phyloP scores from a whole-genome alignment of 2,113 vertebrate genomes.

The Ciconia boyciana region DNA sequence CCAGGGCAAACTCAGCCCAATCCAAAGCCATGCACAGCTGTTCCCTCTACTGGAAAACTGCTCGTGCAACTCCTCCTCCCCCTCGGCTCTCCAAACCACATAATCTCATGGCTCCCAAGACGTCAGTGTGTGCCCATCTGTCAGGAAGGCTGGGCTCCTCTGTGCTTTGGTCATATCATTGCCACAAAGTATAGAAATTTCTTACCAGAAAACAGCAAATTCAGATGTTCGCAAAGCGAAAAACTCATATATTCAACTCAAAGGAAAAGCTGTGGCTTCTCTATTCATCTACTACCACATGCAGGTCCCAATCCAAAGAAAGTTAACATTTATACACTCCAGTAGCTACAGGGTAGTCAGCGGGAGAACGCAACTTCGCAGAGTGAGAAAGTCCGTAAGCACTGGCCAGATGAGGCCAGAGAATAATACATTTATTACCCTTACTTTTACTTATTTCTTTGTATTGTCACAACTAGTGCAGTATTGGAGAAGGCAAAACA shows the following conservation, averaged over 20 bases:
- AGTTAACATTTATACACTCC: neutral
- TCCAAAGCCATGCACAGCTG: neutral
- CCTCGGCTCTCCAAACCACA: neutral
- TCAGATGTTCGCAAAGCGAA: neutral
- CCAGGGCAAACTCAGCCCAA: neutral
- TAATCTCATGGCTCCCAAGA: neutral
- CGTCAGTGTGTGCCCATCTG: neutral
- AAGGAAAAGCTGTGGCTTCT: neutral
- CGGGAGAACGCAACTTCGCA: neutral
- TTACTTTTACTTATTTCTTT: neutral
- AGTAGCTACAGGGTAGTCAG: neutral
- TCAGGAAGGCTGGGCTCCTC: neutral
- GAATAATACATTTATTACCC: neutral
- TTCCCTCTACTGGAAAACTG: neutral
- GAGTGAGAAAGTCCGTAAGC: neutral
- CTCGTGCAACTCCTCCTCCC: neutral
- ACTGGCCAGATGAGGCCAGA: neutral
- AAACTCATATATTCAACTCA: neutral
- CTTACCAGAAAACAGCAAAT: neutral
- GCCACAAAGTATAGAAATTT: neutral
- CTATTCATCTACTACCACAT: neutral
- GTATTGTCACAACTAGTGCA: neutral
- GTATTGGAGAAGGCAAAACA: neutral
- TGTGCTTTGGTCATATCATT: neutral
- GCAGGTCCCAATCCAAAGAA: neutral